These are phyloP conservation scores for Phenacoccus solenopsis DNA, from an alignment of 1,140 invertebrate genomes.

Conservation along the genomic window DNA sequence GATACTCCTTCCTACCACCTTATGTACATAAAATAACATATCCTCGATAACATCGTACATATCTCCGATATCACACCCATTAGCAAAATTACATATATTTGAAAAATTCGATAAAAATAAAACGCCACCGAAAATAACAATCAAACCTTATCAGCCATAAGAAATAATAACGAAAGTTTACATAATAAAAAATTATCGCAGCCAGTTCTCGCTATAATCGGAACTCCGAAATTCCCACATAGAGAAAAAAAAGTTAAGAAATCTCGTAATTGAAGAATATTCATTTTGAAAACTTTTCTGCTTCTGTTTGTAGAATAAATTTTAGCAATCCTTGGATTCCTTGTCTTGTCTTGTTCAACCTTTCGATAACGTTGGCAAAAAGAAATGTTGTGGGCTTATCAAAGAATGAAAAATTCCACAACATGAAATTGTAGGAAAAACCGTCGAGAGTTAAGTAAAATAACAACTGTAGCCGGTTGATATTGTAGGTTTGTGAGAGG, in stretches of 20 bases:
- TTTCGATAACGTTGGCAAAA: neutral
- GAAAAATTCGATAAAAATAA: neutral
- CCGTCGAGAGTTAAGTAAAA: neutral
- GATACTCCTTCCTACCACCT: too few species aligned
- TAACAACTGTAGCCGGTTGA: neutral
- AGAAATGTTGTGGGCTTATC: neutral
- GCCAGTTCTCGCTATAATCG: too few species aligned
- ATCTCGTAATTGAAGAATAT: neutral
- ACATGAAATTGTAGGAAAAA: neutral
- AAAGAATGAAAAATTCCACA: neutral
- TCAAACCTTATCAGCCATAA: neutral
- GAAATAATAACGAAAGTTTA: slow-evolving; percentile 3
- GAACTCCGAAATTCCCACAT: too few species aligned
- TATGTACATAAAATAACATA: too few species aligned
- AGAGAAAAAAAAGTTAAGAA: too few species aligned
- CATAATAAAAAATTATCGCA: neutral
- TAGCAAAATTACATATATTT: neutral
- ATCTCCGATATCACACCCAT: too few species aligned
- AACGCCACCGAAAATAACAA: neutral
- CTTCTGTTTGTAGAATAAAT: neutral
- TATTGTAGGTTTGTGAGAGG: neutral
- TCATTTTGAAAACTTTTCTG: neutral
- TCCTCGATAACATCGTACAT: too few species aligned
- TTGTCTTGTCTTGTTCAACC: neutral
- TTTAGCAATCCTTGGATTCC: neutral